Evolutionary conservation across 2,113 vertebrate species (phyloP).

Genomic region (Cichladusa arquata): DNA sequence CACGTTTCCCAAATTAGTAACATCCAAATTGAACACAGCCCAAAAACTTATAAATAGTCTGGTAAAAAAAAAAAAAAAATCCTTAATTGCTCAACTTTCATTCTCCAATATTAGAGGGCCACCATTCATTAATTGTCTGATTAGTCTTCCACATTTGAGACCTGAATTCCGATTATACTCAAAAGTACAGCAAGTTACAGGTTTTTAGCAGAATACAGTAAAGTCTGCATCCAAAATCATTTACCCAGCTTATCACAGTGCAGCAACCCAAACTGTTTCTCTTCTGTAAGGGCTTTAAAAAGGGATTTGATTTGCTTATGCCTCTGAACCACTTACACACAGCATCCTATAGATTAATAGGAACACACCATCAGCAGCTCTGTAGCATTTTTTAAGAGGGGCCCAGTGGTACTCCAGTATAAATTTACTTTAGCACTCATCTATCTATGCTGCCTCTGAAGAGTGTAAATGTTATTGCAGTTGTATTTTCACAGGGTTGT

Average conservation of each 20-base stretch:
- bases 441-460: background rate
- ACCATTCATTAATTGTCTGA: background rate
- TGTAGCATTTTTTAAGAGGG: background rate
- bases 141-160: background rate
- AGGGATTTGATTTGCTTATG: background rate
- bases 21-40: conserved; percentile 5
- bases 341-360: background rate
- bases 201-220: background rate
- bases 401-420: background rate
- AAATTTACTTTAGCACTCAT: background rate
- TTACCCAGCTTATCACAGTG: background rate
- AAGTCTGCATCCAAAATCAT: background rate
- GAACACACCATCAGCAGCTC: background rate
- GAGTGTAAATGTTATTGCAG: background rate
- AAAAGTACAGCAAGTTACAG: background rate
- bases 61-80: background rate
- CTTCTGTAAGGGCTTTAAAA: background rate
- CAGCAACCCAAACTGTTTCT: background rate
- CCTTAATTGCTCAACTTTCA: background rate
- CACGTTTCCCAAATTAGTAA: conserved; percentile 59
- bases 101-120: background rate
- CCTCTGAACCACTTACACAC: background rate
- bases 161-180: background rate
- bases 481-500: background rate
- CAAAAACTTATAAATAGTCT: conserved; percentile 37